Evolutionary conservation across 2,113 vertebrate genomes (phyloP).

Genomic region (Motacilla tschutschensis): DNA sequence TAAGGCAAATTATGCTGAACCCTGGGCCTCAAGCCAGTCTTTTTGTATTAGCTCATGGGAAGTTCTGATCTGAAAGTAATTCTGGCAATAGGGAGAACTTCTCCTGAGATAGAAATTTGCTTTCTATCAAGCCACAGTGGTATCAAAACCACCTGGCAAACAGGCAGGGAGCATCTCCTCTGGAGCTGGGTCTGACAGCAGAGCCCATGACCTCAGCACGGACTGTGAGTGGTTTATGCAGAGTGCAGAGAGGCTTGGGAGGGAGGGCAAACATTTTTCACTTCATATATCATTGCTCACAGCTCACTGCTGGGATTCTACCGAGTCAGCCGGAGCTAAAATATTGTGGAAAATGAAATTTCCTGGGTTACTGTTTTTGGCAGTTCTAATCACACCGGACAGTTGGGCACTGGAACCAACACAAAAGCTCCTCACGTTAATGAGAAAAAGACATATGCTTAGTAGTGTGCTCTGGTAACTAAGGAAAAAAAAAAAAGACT

Average conservation of each 20-base stretch:
- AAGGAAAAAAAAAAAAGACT: background rate
- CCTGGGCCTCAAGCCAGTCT: background rate
- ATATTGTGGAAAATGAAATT: slow-evolving; percentile 55
- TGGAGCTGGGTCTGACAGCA: background rate
- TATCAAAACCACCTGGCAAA: slow-evolving; percentile 5
- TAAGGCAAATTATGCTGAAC: background rate
- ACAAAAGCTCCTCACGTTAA: slow-evolving; percentile 7
- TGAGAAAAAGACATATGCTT: slow-evolving; percentile 26
- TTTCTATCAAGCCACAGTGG: background rate
- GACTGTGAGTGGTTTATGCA: background rate
- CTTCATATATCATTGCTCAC: slow-evolving; percentile 52
- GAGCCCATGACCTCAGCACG: background rate
- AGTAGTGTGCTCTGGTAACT: background rate
- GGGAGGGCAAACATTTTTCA: slow-evolving; percentile 34
- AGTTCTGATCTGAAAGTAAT: background rate
- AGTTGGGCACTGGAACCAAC: slow-evolving; percentile 32
- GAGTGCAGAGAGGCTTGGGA: slow-evolving; percentile 10
- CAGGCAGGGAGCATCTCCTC: background rate
- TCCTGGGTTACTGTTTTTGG: slow-evolving; percentile 49
- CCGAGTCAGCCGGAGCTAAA: slow-evolving; percentile 13
- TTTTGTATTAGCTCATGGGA: background rate
- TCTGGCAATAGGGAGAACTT: background rate
- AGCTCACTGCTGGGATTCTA: slow-evolving; percentile 54
- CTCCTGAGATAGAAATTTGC: background rate
- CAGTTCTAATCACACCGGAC: slow-evolving; percentile 6